These are phyloP conservation scores for Hyles vespertilio DNA, from an alignment of 1,140 invertebrate species.

Conservation along the genomic window DNA sequence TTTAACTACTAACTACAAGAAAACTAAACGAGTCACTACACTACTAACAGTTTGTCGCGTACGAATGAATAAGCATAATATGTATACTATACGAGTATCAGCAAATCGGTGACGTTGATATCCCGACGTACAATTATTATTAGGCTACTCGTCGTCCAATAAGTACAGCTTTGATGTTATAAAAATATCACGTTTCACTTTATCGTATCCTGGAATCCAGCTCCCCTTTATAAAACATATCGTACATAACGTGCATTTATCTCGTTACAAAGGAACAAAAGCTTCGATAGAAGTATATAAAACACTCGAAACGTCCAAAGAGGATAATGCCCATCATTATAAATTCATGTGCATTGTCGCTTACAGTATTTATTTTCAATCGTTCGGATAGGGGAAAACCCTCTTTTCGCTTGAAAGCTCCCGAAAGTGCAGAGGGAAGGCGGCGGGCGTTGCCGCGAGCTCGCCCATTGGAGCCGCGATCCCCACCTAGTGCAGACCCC, in stretches of 20 bases:
- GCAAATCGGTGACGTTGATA: conserved; percentile 4
- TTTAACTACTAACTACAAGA: no score
- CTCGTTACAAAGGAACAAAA: conserved; percentile 68
- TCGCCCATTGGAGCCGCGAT: conserved; percentile 43
- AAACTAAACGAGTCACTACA: no score
- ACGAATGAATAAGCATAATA: background rate
- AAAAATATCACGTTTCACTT: conserved; percentile 65
- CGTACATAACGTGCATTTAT: conserved; percentile 58
- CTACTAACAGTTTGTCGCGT: no score
- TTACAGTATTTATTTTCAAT: conserved; percentile 74
- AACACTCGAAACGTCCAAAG: conserved; percentile 69
- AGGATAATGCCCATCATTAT: conserved; percentile 73
- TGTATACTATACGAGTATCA: background rate
- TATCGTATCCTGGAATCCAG: conserved; percentile 56
- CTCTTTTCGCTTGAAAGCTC: conserved; percentile 68
- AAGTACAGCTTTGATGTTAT: conserved; percentile 35
- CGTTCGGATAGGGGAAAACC: conserved; percentile 66
- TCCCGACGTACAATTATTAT: background rate
- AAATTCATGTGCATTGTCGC: conserved; percentile 72
- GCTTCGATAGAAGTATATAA: conserved; percentile 65
- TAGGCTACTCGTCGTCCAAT: conserved; percentile 30
- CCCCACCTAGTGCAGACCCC: conserved; percentile 53
- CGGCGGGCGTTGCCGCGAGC: conserved; percentile 45
- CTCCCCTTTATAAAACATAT: conserved; percentile 45
- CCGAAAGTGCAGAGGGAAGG: conserved; percentile 62